Base-by-base conservation (phyloP, 2,888 invertebrate genomes). In the Cheilosia vulpina region DNA sequence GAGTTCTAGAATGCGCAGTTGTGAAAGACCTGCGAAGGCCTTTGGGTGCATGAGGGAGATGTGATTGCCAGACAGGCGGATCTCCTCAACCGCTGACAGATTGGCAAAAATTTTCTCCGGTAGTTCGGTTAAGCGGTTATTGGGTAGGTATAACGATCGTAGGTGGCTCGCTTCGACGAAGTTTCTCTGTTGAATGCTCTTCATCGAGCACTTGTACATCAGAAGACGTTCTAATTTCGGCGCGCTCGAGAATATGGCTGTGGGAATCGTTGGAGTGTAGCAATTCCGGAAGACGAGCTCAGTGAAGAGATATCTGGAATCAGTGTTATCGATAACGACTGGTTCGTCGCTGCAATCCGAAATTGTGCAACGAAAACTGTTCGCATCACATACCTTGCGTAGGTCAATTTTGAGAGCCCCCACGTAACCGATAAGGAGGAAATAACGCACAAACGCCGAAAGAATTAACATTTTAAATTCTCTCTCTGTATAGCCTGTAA, bases 51-150 rank as follows among this genome's bases (percentile, higher is more conserved):
- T 84, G 38, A 87, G 87, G 31, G 89, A 89, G 3, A 91, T 89
- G 47, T 78, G 88, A 52, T 92, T 91, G 84, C 88, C 77, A 7
- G 88, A 88, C 34, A 91, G 87, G 27, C 90, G 89, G 1, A 91
- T 88, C 57, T 89, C 87, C 72, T 90, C 87, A 41, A 91, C 78
- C 1, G 50, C 66, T 7, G 89, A 73, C 0, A 77, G 55, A 1
- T 83, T 21, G 3, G 19, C 53, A 41, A 91, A 92, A 6, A 88
- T 87, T 27, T 87, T 87, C 60, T 88, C 88, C 11, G 84, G 87
- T 34, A 91, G 72, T 0, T 87, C 88, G 0, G 88, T 87, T 2
- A 91, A 72, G 21, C 89, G 89, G 79, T 89, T 90, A 57, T 80
- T 76, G 43, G 90, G 90, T 78, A 91, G 55, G 15, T 88, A 81